These are phyloP conservation scores for Limnephilus rhombicus DNA, from an alignment of 2,888 invertebrate genomes.

Conservation along the genomic window DNA sequence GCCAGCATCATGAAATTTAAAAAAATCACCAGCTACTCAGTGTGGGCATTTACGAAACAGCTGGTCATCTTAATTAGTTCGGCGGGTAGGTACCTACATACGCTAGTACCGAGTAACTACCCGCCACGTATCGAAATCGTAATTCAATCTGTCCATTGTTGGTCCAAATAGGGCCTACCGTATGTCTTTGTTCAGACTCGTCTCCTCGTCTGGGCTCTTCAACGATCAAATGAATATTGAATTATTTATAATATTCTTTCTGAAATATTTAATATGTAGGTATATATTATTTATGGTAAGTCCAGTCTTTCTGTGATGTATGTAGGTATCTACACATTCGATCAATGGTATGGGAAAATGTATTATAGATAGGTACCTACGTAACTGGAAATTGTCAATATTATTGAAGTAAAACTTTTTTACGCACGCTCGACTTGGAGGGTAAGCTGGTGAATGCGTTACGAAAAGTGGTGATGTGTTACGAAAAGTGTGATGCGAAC, in stretches of 20 bases:
- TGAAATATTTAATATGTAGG: not conserved
- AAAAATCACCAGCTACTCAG: not conserved
- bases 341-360: no score
- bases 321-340: no score
- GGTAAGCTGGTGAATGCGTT: no score
- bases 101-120: not conserved
- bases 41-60: not conserved
- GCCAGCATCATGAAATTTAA: not conserved
- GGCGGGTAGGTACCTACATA: not conserved
- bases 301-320: no score
- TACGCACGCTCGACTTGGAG: no score
- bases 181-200: not conserved
- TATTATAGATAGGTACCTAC: no score
- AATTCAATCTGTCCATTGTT: conserved; percentile 14
- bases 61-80: not conserved
- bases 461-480: no score
- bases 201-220: not conserved
- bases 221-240: not conserved
- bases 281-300: no score
- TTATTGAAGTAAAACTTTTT: no score
- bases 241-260: not conserved
- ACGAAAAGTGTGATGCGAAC: no score
- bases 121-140: not conserved
- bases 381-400: no score
- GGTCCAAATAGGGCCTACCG: not conserved